These are phyloP conservation scores for Antennarius striatus DNA, from an alignment of 2,113 vertebrate genomes.

Conservation along the genomic window DNA sequence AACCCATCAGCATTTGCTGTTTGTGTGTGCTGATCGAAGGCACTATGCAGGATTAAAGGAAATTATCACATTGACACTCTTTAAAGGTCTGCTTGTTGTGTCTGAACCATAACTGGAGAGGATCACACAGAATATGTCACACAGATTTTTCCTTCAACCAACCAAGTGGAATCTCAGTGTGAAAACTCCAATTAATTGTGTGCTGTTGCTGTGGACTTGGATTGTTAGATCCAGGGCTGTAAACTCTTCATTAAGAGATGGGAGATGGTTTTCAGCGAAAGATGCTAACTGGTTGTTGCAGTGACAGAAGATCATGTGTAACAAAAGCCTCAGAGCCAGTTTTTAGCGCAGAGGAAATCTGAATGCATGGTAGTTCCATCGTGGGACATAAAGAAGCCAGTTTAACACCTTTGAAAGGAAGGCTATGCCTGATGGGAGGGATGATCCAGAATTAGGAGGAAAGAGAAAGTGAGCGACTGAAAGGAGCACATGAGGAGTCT, in stretches of 20 bases:
- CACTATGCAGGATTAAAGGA: slow-evolving; percentile 23
- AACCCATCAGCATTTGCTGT: slow-evolving; percentile 13
- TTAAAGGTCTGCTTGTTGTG: slow-evolving; percentile 6
- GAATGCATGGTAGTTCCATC: slow-evolving; percentile 2
- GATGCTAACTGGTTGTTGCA: slow-evolving; percentile 27
- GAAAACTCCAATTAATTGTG: slow-evolving; percentile 57
- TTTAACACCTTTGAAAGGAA: slow-evolving; percentile 34
- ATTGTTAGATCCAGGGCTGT: slow-evolving; percentile 17
- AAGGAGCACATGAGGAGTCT: slow-evolving; percentile 40
- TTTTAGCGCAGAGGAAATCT: slow-evolving; percentile 7
- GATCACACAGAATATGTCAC: slow-evolving; percentile 36
- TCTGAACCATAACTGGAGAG: slow-evolving; percentile 29
- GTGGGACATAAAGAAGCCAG: slow-evolving; percentile 43
- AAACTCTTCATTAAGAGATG: slow-evolving; percentile 4
- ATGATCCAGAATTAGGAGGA: slow-evolving; percentile 29
- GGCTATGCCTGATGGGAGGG: slow-evolving; percentile 31
- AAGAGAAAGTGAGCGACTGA: slow-evolving; percentile 31
- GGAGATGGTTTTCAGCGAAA: slow-evolving; percentile 12
- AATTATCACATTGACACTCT: slow-evolving; percentile 7
- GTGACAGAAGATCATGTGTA: slow-evolving; percentile 12
- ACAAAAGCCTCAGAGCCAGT: slow-evolving; percentile 3
- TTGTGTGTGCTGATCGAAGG: slow-evolving; percentile 13
- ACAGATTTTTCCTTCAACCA: slow-evolving; percentile 54
- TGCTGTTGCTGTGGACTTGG: slow-evolving; percentile 35
- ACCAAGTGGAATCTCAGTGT: slow-evolving; percentile 51